Percentiles rank a stretch among this genome's conserved stretches.
Conservation (phyloP, 1,140 invertebrate genomes). For the Caenorhabditis tropicalis region DNA sequence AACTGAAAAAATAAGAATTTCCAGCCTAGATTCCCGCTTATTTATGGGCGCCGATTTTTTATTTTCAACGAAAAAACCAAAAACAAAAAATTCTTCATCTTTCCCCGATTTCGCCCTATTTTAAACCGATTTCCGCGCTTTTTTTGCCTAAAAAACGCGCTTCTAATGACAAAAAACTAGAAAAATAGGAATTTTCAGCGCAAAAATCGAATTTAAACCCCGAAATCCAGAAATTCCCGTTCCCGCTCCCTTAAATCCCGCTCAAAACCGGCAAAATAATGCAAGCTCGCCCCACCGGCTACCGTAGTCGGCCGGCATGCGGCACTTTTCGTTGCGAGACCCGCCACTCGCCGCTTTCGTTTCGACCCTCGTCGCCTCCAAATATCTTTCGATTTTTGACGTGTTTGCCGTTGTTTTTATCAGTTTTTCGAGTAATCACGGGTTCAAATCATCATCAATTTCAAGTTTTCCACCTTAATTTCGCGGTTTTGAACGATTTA, state of each 20-base stretch:
- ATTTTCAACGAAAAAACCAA: neutral
- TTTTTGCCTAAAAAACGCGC: too few relatives aligned
- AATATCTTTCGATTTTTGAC: conserved; percentile 38
- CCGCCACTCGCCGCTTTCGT: neutral
- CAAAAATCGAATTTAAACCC: neutral
- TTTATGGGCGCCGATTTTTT: neutral
- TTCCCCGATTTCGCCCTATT: neutral
- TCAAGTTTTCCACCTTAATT: too few relatives aligned
- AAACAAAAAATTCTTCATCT: neutral
- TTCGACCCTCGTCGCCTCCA: conserved; percentile 36
- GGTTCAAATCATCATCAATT: conserved; percentile 7
- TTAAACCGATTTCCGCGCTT: too few relatives aligned
- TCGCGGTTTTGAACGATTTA: too few relatives aligned
- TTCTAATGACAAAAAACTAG: too few relatives aligned
- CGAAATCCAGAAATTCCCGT: neutral
- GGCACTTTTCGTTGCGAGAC: conserved; percentile 7
- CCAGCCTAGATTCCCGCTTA: too few relatives aligned
- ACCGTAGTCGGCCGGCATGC: neutral
- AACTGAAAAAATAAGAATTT: neutral
- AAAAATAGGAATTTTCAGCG: neutral
- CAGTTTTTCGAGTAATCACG: conserved; percentile 32
- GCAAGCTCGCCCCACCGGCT: neutral
- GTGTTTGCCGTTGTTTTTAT: conserved; percentile 36
- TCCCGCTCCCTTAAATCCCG: neutral
- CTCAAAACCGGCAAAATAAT: neutral